A percentile compares a stretch with the other conserved stretches of the same genome.
These are phyloP conservation scores for Mormyrus hasselquistii DNA, from an alignment of 2,797 vertebrate species.

Conservation along the genomic window DNA sequence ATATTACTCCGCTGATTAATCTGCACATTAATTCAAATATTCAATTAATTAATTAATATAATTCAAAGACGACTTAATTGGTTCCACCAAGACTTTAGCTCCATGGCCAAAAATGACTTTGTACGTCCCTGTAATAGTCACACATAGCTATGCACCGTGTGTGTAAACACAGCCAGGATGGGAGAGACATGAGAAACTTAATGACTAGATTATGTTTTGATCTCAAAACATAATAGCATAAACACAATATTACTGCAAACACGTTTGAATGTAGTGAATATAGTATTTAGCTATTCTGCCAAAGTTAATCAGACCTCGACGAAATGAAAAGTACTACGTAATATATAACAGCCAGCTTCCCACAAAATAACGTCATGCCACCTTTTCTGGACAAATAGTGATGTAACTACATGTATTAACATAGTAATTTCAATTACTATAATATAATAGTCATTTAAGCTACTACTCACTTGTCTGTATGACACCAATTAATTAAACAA, in stretches of 20 bases:
- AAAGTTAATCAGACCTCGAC: background rate
- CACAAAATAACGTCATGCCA: background rate
- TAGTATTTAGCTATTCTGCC: background rate
- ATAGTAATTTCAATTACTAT: background rate
- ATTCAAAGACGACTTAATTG: background rate
- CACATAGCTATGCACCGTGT: background rate
- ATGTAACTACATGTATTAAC: background rate
- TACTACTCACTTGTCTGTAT: background rate
- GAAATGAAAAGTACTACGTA: background rate
- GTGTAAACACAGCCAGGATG: background rate
- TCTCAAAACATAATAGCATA: background rate
- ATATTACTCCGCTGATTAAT: background rate
- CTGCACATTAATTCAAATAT: background rate
- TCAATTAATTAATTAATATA: background rate
- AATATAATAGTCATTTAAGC: background rate
- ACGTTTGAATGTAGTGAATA: background rate
- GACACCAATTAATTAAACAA: background rate
- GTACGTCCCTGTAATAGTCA: background rate
- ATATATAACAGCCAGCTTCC: background rate
- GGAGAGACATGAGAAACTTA: background rate
- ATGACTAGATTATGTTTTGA: background rate
- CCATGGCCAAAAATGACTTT: background rate
- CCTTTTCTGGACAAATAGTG: background rate
- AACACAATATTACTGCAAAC: background rate
- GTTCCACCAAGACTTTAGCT: background rate